Evolutionary conservation across 2,797 vertebrate genomes (phyloP).

Genomic region (Zenarchopterus dispar): DNA sequence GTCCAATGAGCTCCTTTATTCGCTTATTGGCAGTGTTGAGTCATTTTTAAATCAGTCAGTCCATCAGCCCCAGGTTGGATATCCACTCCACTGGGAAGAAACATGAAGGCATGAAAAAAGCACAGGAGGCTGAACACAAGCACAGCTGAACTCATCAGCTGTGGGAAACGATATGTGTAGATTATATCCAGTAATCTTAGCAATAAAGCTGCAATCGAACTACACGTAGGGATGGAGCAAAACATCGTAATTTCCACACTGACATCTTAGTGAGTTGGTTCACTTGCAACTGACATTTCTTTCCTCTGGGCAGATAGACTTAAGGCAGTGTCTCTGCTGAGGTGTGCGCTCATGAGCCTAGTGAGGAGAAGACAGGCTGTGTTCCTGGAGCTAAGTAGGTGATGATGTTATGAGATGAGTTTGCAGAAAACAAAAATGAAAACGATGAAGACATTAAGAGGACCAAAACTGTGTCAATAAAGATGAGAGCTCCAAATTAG

Average conservation of each 20-base stretch:
- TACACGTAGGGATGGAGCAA: conserved; percentile 7
- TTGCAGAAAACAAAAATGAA: conserved; percentile 24
- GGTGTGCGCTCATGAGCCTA: conserved; percentile 2
- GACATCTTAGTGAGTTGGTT: conserved; percentile 13
- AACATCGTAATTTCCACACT: neutral
- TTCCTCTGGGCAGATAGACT: conserved; percentile 3
- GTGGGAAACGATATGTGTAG: conserved; percentile 8
- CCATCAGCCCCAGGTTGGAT: conserved; percentile 83
- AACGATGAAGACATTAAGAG: conserved; percentile 6
- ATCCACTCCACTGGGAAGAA: conserved; percentile 79
- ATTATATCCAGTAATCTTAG: conserved; percentile 12
- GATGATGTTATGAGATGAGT: neutral
- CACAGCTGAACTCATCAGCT: conserved; percentile 56
- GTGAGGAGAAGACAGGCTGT: conserved; percentile 8
- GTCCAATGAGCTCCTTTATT: conserved; percentile 59
- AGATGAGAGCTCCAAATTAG: neutral
- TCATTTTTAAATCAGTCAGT: conserved; percentile 58
- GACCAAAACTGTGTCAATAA: conserved; percentile 22
- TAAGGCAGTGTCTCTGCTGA: no score
- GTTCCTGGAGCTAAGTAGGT: conserved; percentile 15
- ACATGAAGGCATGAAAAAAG: conserved; percentile 81
- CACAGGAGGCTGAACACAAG: conserved; percentile 69
- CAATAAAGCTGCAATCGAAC: conserved; percentile 24
- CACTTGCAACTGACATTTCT: neutral
- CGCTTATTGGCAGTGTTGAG: conserved; percentile 66